Conservation (phyloP, 2,888 invertebrate genomes). For the Cosmia trapezina region DNA sequence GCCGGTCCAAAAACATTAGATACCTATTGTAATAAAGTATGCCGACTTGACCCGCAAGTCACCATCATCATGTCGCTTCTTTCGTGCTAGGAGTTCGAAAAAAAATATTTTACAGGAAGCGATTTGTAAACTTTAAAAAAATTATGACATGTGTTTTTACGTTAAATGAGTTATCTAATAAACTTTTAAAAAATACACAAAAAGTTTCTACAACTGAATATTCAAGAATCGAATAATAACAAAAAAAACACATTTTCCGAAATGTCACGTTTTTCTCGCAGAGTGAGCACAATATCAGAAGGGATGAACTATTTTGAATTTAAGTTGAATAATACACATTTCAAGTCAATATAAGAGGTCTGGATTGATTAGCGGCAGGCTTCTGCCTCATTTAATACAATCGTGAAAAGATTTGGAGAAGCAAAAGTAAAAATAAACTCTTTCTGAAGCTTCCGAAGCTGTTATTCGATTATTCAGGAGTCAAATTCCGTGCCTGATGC, state of each 20-base stretch:
- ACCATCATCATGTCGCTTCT: background rate
- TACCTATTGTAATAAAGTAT: background rate
- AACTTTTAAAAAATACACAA: too few relatives aligned
- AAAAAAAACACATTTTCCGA: too few relatives aligned
- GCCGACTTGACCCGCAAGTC: conserved; percentile 7
- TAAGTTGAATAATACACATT: background rate
- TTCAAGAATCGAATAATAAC: too few relatives aligned
- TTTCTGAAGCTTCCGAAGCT: background rate
- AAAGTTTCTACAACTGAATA: too few relatives aligned
- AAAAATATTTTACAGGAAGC: too few relatives aligned
- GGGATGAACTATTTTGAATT: background rate
- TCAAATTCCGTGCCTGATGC: conserved; percentile 33
- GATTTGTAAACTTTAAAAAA: too few relatives aligned
- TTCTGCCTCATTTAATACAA: background rate
- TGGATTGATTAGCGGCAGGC: background rate
- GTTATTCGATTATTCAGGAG: conserved; percentile 17
- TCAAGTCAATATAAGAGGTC: background rate
- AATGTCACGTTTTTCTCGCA: too few relatives aligned
- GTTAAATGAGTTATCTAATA: too few relatives aligned
- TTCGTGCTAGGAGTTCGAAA: too few relatives aligned
- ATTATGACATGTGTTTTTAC: too few relatives aligned
- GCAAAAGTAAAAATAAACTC: conserved; percentile 41
- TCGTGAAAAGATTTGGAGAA: background rate
- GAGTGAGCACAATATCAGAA: background rate
- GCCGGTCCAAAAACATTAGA: conserved; percentile 34